Conservation (phyloP, 2,888 invertebrate species). For the Catocala nupta region DNA sequence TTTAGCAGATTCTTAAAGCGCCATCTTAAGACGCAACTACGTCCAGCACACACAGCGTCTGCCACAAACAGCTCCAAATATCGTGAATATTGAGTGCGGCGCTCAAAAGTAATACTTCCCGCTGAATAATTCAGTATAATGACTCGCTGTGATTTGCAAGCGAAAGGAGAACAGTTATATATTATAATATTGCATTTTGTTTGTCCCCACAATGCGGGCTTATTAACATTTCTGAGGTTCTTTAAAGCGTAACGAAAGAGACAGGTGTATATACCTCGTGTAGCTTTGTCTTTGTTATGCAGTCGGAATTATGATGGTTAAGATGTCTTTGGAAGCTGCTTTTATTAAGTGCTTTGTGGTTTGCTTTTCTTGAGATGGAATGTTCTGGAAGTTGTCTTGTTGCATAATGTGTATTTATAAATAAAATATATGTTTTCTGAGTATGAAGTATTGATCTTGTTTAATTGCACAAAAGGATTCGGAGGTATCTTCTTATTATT, state of each 20-base stretch:
- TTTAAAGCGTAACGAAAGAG: conserved; percentile 16
- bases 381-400: too few relatives aligned
- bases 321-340: conserved; percentile 13
- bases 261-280: neutral
- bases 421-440: too few relatives aligned
- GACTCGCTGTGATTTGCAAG: conserved; percentile 55
- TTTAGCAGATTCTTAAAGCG: too few relatives aligned
- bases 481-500: too few relatives aligned
- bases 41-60: too few relatives aligned
- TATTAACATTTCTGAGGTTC: conserved; percentile 31
- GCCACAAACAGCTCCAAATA: conserved; percentile 32
- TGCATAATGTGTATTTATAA: too few relatives aligned
- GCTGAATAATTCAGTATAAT: conserved; percentile 63
- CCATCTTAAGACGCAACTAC: too few relatives aligned
- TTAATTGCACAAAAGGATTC: too few relatives aligned
- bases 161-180: conserved; percentile 45
- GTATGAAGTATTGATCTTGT: too few relatives aligned
- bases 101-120: conserved; percentile 57
- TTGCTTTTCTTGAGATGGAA: conserved; percentile 1
- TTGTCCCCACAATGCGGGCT: conserved; percentile 38
- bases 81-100: conserved; percentile 51
- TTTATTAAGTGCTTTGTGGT: conserved; percentile 14
- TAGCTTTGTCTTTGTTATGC: neutral
- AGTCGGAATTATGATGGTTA: conserved; percentile 8
- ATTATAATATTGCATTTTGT: conserved; percentile 36